These are phyloP conservation scores for Chaetophractus vellerosus DNA, from an alignment of 2,797 vertebrate species.

Conservation along the genomic window DNA sequence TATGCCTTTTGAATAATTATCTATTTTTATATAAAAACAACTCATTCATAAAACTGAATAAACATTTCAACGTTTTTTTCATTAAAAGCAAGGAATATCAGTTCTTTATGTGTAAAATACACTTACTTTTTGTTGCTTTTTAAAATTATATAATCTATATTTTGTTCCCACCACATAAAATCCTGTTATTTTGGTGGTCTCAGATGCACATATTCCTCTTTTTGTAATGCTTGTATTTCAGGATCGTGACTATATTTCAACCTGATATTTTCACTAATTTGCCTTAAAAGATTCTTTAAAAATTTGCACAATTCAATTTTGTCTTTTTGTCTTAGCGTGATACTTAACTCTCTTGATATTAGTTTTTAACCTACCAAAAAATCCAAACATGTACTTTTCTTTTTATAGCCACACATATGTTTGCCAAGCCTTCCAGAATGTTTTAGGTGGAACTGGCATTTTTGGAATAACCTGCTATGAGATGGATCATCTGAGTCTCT, in stretches of 20 bases:
- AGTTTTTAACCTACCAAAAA: conserved; percentile 26
- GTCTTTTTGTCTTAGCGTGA: neutral
- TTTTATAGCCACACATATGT: neutral
- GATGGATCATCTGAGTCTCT: neutral
- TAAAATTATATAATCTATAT: neutral
- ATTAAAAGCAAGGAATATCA: conserved; percentile 11
- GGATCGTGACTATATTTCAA: neutral
- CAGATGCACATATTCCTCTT: neutral
- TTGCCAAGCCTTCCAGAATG: conserved; percentile 14
- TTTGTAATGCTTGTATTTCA: neutral
- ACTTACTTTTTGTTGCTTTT: neutral
- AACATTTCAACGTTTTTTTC: neutral
- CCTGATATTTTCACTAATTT: neutral
- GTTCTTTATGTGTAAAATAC: neutral
- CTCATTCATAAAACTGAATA: neutral
- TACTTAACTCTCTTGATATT: neutral
- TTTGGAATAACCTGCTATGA: neutral
- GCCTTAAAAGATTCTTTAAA: conserved; percentile 39
- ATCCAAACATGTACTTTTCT: neutral
- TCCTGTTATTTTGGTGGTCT: neutral
- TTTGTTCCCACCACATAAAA: neutral
- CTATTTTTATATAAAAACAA: neutral
- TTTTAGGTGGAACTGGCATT: conserved; percentile 2
- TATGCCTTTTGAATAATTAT: too few relatives aligned
- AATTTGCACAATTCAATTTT: neutral